A percentile compares a stretch with the other conserved stretches of the same genome.
Conservation (phyloP, 2,113 vertebrate species). For the Rhegmatorhina hoffmannsi region DNA sequence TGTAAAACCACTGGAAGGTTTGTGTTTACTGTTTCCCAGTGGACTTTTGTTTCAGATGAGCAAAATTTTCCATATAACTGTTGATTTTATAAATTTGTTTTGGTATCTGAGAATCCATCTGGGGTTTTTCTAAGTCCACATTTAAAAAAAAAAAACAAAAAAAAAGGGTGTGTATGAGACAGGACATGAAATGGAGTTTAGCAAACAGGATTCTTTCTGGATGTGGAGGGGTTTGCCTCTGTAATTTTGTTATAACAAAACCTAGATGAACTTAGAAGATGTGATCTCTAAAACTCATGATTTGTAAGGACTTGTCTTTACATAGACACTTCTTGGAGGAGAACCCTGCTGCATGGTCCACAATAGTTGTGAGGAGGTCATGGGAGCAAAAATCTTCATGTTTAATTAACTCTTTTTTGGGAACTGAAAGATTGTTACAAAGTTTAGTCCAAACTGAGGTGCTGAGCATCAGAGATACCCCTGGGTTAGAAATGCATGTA, state of each 20-base stretch:
- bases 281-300: background rate
- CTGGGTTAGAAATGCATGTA: background rate
- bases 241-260: background rate
- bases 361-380: background rate
- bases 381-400: background rate
- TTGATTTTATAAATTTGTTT: background rate
- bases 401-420: background rate
- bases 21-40: background rate
- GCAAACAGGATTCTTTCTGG: background rate
- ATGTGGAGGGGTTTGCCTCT: background rate
- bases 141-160: background rate
- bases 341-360: background rate
- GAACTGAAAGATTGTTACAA: background rate
- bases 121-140: background rate
- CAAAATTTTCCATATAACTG: background rate
- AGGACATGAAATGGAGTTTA: background rate
- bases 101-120: background rate
- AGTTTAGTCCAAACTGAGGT: background rate
- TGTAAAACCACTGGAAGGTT: background rate
- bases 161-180: accelerated
- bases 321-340: background rate
- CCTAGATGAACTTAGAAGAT: background rate
- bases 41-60: background rate
- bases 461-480: accelerated
- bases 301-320: background rate